These are phyloP conservation scores for Ophiothrix spiculata DNA, from an alignment of 35 echinoderm and acorn worm species.

Conservation along the genomic window DNA sequence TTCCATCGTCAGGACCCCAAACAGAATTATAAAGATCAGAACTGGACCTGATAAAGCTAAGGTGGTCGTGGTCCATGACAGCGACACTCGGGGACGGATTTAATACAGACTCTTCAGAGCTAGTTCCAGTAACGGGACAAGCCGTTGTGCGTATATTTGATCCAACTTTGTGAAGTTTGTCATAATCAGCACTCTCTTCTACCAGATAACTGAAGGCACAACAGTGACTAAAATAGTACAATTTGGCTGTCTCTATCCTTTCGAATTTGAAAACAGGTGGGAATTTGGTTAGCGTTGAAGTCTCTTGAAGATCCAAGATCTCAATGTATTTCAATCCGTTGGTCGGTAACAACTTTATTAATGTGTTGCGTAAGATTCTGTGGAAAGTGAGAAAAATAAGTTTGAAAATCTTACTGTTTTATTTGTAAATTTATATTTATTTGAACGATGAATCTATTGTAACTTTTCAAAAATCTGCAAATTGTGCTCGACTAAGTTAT, in stretches of 20 bases:
- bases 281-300: slow-evolving; percentile 58
- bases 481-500: not conserved
- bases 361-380: slow-evolving; percentile 9
- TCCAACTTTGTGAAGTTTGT: slow-evolving; percentile 43
- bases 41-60: not conserved
- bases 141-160: not conserved
- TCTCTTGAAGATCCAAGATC: slow-evolving; percentile 57
- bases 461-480: not conserved
- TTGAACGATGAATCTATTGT: not conserved
- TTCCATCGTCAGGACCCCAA: not conserved
- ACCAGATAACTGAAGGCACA: slow-evolving; percentile 76
- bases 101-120: no score
- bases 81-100: no score
- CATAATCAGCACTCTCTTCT: slow-evolving; percentile 47
- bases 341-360: slow-evolving; percentile 76
- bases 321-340: slow-evolving; percentile 62
- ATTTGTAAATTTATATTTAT: no score
- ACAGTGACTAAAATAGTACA: slow-evolving; percentile 96
- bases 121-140: not conserved
- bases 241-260: slow-evolving; percentile 54
- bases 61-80: not conserved
- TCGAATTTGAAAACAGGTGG: slow-evolving; percentile 89
- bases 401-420: no score
- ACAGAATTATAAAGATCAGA: not conserved
- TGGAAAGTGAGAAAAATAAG: not conserved